Evolutionary conservation across 2,797 vertebrate genomes (phyloP).

Genomic region (Rhadinocentrus ornatus): DNA sequence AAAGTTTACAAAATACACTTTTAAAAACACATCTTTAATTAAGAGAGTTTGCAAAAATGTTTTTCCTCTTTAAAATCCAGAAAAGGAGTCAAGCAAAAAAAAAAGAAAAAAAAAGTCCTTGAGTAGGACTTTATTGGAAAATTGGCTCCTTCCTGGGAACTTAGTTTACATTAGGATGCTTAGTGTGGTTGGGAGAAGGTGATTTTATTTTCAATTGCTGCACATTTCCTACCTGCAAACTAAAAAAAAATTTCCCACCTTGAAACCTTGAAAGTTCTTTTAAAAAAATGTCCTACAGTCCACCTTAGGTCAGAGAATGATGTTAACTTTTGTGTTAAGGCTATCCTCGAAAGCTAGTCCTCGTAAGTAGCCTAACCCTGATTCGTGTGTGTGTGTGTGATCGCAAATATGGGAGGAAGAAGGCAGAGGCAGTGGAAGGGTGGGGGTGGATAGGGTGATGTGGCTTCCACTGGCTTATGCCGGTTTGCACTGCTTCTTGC

Average conservation of each 20-base stretch:
- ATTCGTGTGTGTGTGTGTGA: constrained; percentile 30
- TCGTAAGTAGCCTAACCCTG: constrained; percentile 31
- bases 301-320: neutral
- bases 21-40: too few relatives aligned
- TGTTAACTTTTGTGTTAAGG: neutral
- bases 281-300: neutral
- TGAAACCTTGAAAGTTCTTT: constrained; percentile 1
- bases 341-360: constrained; percentile 31
- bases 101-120: constrained; percentile 35
- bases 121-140: constrained; percentile 47
- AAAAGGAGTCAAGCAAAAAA: constrained; percentile 13
- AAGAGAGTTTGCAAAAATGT: constrained; percentile 9
- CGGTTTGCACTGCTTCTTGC: constrained; percentile 78
- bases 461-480: constrained; percentile 72
- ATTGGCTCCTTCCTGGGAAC: constrained; percentile 26
- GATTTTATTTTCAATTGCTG: neutral
- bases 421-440: constrained; percentile 49
- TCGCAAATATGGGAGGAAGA: constrained; percentile 61
- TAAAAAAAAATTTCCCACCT: neutral
- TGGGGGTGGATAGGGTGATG: constrained; percentile 34
- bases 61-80: constrained; percentile 37
- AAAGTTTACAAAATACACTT: neutral
- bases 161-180: neutral
- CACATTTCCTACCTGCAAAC: neutral
- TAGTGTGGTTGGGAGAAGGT: neutral